A percentile compares a stretch with the other conserved stretches of the same genome.
These are phyloP conservation scores for Harpagifer antarcticus DNA, from an alignment of 2,797 vertebrate species.

Conservation along the genomic window DNA sequence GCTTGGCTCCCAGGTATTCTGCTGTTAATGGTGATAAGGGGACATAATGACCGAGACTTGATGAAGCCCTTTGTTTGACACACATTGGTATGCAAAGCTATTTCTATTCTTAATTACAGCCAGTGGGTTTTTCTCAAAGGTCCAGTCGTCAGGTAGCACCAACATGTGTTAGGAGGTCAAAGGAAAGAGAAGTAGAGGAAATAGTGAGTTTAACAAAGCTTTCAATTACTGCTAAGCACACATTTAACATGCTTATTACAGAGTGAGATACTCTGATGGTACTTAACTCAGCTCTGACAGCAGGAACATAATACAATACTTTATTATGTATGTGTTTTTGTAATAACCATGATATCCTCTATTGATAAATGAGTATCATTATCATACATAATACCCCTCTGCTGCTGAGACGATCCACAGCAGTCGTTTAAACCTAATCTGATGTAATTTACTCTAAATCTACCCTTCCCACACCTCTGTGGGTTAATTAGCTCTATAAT, in stretches of 20 bases:
- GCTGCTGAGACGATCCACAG: constrained; percentile 1
- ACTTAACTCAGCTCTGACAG: not conserved
- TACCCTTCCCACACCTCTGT: constrained; percentile 25
- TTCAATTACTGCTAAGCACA: constrained; percentile 26
- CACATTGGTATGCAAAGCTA: constrained; percentile 64
- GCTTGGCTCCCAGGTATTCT: constrained; percentile 38
- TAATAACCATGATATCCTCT: not conserved
- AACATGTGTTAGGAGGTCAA: constrained; percentile 40
- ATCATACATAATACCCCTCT: not conserved
- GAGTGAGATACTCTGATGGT: constrained; percentile 6
- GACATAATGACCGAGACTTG: constrained; percentile 38
- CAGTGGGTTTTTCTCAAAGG: constrained; percentile 11
- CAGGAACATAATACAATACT: not conserved
- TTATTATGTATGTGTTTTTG: not conserved
- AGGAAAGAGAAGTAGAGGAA: constrained; percentile 14
- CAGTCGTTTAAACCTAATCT: constrained; percentile 30
- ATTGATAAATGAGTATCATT: not conserved
- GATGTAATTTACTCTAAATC: constrained; percentile 26
- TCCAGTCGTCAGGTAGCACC: constrained; percentile 20
- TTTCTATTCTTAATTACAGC: constrained; percentile 51
- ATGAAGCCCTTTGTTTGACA: constrained; percentile 57
- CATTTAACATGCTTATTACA: not conserved
- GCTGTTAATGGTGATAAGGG: constrained; percentile 46
- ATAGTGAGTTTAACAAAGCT: constrained; percentile 24
- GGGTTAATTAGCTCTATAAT: constrained; percentile 32